These are phyloP conservation scores for Megaceryle maxima DNA, from an alignment of 2,113 vertebrate genomes.

Conservation along the genomic window DNA sequence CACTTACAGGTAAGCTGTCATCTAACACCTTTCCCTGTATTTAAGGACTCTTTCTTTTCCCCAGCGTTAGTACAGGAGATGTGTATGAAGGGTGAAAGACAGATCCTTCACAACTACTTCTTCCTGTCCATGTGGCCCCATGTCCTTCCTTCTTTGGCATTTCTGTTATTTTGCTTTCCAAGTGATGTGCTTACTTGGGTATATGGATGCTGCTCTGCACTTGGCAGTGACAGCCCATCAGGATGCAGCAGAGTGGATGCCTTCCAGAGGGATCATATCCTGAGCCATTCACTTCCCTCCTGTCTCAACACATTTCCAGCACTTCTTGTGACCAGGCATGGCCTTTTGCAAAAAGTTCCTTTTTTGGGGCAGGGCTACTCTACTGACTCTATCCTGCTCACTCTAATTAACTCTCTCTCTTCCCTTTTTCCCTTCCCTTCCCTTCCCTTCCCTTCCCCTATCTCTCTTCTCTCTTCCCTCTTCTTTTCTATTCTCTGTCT, in stretches of 20 bases:
- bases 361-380: too few species aligned
- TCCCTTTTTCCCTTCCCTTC: too few species aligned
- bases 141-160: background rate
- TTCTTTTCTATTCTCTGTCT: too few species aligned
- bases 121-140: background rate
- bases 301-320: background rate
- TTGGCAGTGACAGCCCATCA: background rate
- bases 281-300: background rate
- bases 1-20: background rate
- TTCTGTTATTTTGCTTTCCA: background rate
- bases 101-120: background rate
- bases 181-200: background rate
- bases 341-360: background rate
- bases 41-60: background rate
- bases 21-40: background rate
- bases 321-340: background rate
- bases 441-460: too few species aligned
- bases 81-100: background rate
- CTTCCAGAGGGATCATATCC: background rate
- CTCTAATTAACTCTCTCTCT: background rate
- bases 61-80: background rate
- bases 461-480: too few species aligned
- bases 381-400: background rate
- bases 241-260: background rate
- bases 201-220: background rate